Percentiles rank a stretch among this genome's conserved stretches.
Conservation (phyloP, 2,113 vertebrate genomes). For the Lasiurus borealis region DNA sequence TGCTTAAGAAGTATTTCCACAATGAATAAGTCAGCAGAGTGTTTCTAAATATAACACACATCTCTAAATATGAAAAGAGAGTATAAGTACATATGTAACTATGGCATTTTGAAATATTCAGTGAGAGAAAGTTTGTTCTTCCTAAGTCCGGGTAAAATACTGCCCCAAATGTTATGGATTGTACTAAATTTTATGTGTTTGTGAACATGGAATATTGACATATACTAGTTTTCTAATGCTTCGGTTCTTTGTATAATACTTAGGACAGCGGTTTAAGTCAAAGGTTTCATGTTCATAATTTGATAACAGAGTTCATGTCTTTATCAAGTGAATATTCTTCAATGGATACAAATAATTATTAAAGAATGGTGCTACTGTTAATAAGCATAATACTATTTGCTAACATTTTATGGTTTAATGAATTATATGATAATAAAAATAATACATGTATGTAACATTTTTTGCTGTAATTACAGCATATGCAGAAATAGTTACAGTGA, state of each 20-base stretch:
- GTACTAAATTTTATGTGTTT: background rate
- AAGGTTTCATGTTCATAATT: constrained; percentile 15
- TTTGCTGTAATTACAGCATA: background rate
- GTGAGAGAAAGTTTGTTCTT: background rate
- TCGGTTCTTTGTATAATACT: constrained; percentile 20
- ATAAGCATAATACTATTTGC: background rate
- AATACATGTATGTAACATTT: background rate
- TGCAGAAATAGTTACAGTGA: background rate
- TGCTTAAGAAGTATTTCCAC: background rate
- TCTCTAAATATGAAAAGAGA: background rate
- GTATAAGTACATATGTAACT: background rate
- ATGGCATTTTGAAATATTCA: background rate
- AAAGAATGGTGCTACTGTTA: background rate
- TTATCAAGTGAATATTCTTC: background rate
- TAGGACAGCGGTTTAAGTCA: background rate
- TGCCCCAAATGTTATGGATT: background rate
- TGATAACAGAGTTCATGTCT: background rate
- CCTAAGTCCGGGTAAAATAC: background rate
- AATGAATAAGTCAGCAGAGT: background rate
- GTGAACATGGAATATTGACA: constrained; percentile 22
- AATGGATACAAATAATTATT: background rate
- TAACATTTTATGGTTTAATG: background rate
- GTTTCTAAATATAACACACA: background rate
- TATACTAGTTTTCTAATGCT: background rate
- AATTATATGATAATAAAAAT: background rate